Conservation (phyloP, 2,888 invertebrate species). For the Fragum fragum region DNA sequence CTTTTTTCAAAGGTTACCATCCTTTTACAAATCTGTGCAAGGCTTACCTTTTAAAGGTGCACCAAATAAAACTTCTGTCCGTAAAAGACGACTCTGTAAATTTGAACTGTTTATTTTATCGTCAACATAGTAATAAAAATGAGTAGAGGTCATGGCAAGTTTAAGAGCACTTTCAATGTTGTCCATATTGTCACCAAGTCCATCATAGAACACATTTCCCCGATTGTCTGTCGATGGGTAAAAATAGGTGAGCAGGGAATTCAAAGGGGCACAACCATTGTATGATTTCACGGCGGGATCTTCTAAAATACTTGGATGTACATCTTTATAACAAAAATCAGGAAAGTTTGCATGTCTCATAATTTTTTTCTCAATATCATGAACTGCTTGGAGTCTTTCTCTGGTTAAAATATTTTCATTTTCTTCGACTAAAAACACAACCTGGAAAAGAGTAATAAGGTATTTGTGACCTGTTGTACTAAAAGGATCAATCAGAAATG, state of each 20-base stretch:
- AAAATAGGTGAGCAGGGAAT: constrained; percentile 83
- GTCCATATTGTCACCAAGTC: constrained; percentile 78
- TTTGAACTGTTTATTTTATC: constrained; percentile 79
- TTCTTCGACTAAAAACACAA: constrained; percentile 80
- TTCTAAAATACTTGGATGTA: constrained; percentile 28
- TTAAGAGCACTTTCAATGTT: constrained; percentile 80
- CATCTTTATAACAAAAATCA: constrained; percentile 81
- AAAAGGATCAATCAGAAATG: no score
- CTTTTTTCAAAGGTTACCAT: no score
- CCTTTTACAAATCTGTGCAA: not conserved
- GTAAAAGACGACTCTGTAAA: constrained; percentile 75
- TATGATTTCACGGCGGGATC: constrained; percentile 73
- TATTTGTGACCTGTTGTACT: no score
- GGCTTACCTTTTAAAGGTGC: constrained; percentile 80
- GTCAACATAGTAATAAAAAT: constrained; percentile 84
- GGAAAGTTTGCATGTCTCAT: constrained; percentile 74
- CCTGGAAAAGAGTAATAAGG: constrained; percentile 39
- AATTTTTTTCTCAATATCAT: constrained; percentile 80
- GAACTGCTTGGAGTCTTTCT: constrained; percentile 77
- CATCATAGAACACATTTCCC: constrained; percentile 78
- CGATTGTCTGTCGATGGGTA: constrained; percentile 77
- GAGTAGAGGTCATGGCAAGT: constrained; percentile 80
- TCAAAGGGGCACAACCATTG: constrained; percentile 81
- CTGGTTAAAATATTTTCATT: constrained; percentile 82
- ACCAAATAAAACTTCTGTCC: constrained; percentile 83